Base-by-base conservation (phyloP, 2,888 invertebrate species). In the Heteropelma amictum region DNA sequence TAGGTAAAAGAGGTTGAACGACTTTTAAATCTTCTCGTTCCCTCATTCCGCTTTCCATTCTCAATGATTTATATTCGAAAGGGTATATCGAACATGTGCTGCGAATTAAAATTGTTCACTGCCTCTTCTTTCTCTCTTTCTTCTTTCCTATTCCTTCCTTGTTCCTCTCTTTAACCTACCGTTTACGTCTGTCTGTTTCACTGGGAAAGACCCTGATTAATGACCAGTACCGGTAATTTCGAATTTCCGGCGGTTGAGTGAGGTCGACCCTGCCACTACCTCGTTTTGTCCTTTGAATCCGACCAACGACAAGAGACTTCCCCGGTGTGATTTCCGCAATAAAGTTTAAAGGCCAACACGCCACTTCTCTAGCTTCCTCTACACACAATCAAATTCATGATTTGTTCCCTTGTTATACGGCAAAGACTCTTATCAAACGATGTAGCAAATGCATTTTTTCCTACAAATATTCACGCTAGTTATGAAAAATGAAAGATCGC, bases 21-120 rank as follows among this genome's bases (percentile, higher is more conserved):
- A 68, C 67, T 67, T 65, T 75, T 61, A 75, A 75, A 75, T 75
- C 67, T 71, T 71, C 61, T 49, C 68, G 42, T 30, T 45, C 17
- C 30, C 42, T 30, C 26, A 33, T 47, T 12, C n/a, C 47, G 10
- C 58, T 56, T 38, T 45, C 38, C 23, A 21, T 58, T 68, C 65
- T 69, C 56, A 56, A 81, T 85, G 86, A 86, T 86, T 86, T 86
- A 86, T 85, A 79, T 78, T 68, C 58, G 40, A 71, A 77, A 77
- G 78, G 63, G 71, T 78, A 77, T 73, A 68, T 76, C 65, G 80
- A 85, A 82, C 86, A 84, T 86, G 86, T 84, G 85, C 81, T 76
- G 77, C 80, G 77, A 79, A 83, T 85, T 85, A 81, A 81, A 82
- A 77, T 82, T 83, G 77, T 56, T 54, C 47, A 68, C 69, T 67